Conservation (phyloP, 2,888 invertebrate species). For the Tipula confusa region DNA sequence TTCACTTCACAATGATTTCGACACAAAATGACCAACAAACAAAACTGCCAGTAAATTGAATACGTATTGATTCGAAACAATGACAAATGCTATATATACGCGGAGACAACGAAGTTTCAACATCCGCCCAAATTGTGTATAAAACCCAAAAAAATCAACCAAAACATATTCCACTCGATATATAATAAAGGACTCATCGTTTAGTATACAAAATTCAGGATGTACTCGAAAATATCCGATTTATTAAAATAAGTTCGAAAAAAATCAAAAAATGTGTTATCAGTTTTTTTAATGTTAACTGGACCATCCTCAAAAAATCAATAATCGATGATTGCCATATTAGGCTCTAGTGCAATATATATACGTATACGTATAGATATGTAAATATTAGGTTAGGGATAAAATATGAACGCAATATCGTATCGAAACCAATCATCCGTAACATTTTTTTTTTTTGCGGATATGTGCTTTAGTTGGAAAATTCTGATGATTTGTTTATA, state of each 20-base stretch:
- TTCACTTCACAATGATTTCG: too few relatives aligned
- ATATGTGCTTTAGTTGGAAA: too few relatives aligned
- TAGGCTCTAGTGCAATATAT: neutral
- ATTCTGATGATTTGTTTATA: too few relatives aligned
- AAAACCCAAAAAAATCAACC: neutral
- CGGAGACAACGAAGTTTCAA: neutral
- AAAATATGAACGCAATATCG: neutral
- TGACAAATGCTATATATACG: neutral
- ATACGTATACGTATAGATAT: neutral
- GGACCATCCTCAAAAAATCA: neutral
- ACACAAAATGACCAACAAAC: too few relatives aligned
- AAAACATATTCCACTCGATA: neutral
- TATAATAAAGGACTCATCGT: neutral
- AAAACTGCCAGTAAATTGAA: too few relatives aligned
- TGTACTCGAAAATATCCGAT: neutral
- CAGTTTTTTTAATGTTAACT: neutral
- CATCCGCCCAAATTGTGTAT: neutral
- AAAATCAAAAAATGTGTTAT: neutral
- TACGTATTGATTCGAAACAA: neutral
- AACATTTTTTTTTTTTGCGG: neutral
- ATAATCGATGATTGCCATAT: neutral
- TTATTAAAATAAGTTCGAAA: neutral
- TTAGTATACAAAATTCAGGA: neutral
- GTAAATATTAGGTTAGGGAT: neutral
- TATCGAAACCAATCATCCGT: neutral